Base-by-base conservation (phyloP, 2,113 vertebrate species). In the Euleptes europaea region DNA sequence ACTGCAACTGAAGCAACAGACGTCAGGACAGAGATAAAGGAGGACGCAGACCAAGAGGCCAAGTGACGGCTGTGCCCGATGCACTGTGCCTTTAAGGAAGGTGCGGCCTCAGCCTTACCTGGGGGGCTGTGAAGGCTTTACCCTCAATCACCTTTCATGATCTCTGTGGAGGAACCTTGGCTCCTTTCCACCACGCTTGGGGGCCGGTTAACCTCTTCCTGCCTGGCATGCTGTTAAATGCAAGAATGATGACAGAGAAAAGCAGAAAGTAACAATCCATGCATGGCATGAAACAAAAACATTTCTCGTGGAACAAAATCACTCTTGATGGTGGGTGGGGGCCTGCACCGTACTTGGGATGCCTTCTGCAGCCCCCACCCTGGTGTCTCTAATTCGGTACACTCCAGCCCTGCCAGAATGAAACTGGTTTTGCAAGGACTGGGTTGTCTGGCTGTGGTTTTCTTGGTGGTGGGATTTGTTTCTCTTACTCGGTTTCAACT, bases 1-100 rank as follows among this genome's bases (percentile, higher is more conserved):
- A 85, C 95, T 95, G 96, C 95, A 81, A 96, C 86, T 95, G 96
- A 96, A 81, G 95, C 87, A 89, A 94, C 88, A 44, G 84, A 96
- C 91, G 93, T 92, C 88, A 88, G 95, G 94, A 93, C 94, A 94
- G 95, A 96, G 93, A 91, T 90, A 84, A 92, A 91, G 92, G 91
- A 92, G 40, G 14, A 95, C 86, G 90, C 40, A 89, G 94, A 97
- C 88, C 94, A 90, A 92, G 91, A 91, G 91, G 80, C 93, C 3
- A 92, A 84, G 21, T 96, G 95, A 96, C 89, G 90, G 83, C 49
- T 83, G 63, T 0, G 3, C 78, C 0, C 13, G 0, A 80, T 86
- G 0, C 51, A 10, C 31, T 33, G 23, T 1, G 0, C 1, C 85
- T 63, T 49, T 1, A 83, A 83, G 74, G 54, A 0, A 13, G 88